A percentile compares a stretch with the other conserved stretches of the same genome.
These are phyloP conservation scores for Oithona nana DNA, from an alignment of 2,888 invertebrate species.

Conservation along the genomic window DNA sequence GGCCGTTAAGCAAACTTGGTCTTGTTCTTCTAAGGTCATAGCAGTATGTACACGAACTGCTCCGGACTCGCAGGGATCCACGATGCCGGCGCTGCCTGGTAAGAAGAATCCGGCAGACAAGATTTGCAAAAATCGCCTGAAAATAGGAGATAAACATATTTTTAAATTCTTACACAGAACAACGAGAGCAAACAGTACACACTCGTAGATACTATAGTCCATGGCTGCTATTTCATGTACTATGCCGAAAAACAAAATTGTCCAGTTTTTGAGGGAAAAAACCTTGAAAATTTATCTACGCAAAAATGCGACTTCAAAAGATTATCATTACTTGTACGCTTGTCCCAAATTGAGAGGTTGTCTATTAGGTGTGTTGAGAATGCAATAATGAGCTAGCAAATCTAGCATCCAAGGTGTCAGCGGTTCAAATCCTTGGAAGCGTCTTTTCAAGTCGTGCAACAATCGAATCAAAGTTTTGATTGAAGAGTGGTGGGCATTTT, in stretches of 20 bases:
- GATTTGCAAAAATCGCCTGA: constrained; percentile 57
- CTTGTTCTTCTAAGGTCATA: constrained; percentile 75
- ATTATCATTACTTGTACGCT: constrained; percentile 61
- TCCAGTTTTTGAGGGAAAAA: too few species aligned
- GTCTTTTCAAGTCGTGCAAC: constrained; percentile 68
- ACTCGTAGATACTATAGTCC: too few species aligned
- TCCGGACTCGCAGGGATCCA: constrained; percentile 82
- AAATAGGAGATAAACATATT: too few species aligned
- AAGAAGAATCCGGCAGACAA: constrained; percentile 83
- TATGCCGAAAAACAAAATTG: too few species aligned
- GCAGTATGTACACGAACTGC: constrained; percentile 74
- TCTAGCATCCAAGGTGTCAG: constrained; percentile 94
- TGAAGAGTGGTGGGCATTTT: constrained; percentile 88
- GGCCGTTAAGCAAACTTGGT: constrained; percentile 76
- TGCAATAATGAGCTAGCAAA: constrained; percentile 80
- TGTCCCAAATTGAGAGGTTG: constrained; percentile 79
- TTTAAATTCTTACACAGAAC: too few species aligned
- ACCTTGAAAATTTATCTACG: too few species aligned
- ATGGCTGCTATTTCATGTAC: too few species aligned
- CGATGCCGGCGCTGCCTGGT: constrained; percentile 59
- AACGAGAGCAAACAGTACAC: too few species aligned
- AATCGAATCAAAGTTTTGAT: constrained; percentile 85
- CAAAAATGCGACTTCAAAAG: too few species aligned
- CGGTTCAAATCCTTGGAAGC: constrained; percentile 75
- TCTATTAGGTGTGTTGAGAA: constrained; percentile 83